Percentiles rank a stretch among this genome's conserved stretches.
Conservation (phyloP, 1,140 invertebrate genomes). For the Armadillidium nasatum region DNA sequence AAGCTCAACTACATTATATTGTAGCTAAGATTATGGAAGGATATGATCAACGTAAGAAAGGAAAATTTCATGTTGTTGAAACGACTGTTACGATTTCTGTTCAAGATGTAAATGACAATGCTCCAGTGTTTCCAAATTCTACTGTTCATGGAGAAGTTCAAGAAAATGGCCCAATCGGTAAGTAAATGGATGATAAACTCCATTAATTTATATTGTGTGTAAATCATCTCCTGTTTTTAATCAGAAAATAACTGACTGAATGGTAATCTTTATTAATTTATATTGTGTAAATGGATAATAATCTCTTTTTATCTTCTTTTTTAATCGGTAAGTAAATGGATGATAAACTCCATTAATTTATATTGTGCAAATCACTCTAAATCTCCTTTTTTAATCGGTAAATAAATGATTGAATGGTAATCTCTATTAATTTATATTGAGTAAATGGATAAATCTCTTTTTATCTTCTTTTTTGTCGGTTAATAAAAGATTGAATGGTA, state of each 20-base stretch:
- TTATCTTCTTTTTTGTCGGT: too few species aligned
- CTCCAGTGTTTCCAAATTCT: slow-evolving; percentile 23
- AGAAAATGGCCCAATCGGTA: slow-evolving; percentile 28
- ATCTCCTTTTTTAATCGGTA: too few species aligned
- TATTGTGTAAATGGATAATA: too few species aligned
- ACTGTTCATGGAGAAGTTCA: slow-evolving; percentile 24
- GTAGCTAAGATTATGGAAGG: not conserved
- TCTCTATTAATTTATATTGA: too few species aligned
- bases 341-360: not conserved
- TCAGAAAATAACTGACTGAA: too few species aligned
- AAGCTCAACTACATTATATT: not conserved
- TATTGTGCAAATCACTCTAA: too few species aligned
- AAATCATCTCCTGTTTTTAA: too few species aligned
- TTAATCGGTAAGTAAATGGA: slow-evolving; percentile 20
- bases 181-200: not conserved
- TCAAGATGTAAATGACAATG: slow-evolving; percentile 28
- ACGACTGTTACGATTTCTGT: slow-evolving; percentile 17
- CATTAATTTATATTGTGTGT: too few species aligned
- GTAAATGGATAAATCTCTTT: too few species aligned
- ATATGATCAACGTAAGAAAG: not conserved
- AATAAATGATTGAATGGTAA: too few species aligned
- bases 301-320: too few species aligned
- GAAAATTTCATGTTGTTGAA: slow-evolving; percentile 27
- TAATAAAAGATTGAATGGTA: not conserved
- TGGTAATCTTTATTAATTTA: too few species aligned